A percentile compares a stretch with the other conserved stretches of the same genome.
These are phyloP conservation scores for Copidosoma floridanum DNA, from an alignment of 1,140 invertebrate genomes.

Conservation along the genomic window DNA sequence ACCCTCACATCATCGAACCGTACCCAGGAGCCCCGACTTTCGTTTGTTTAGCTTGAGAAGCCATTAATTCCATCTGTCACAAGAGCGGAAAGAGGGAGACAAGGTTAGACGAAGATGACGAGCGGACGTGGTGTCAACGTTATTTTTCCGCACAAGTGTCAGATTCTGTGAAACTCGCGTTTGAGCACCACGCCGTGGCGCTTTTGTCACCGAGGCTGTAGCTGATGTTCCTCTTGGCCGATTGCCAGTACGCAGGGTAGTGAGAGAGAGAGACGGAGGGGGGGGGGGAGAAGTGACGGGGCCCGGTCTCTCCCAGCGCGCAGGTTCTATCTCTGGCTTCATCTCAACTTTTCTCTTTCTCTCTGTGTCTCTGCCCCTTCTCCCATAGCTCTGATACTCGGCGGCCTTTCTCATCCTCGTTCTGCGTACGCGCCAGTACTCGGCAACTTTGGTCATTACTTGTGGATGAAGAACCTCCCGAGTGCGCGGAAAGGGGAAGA, in stretches of 20 bases:
- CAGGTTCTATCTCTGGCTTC: neutral
- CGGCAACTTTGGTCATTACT: conserved; percentile 50
- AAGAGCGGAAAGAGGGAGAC: too few relatives aligned
- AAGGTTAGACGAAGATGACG: neutral
- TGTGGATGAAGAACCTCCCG: conserved; percentile 18
- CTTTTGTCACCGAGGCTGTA: neutral
- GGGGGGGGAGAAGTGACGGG: too few relatives aligned
- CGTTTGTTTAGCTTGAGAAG: too few relatives aligned
- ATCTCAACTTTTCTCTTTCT: neutral
- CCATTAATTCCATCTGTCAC: too few relatives aligned
- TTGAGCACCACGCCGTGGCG: neutral
- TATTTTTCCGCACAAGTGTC: neutral
- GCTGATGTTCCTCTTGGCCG: neutral
- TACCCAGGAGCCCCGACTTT: too few relatives aligned
- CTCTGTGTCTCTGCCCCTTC: neutral
- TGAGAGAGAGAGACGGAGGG: too few relatives aligned
- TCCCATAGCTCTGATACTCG: too few relatives aligned
- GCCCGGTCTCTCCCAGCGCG: too few relatives aligned
- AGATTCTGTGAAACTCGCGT: neutral
- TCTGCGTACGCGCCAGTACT: conserved; percentile 11
- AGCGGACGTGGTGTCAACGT: too few relatives aligned
- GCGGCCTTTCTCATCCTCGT: too few relatives aligned
- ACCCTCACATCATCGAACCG: too few relatives aligned
- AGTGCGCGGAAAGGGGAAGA: conserved; percentile 2
- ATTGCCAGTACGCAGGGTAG: too few relatives aligned